A percentile compares a stretch with the other conserved stretches of the same genome.
phyloP scores from a whole-genome alignment of 2,797 vertebrate species.

The Hephaestus fuliginosus region DNA sequence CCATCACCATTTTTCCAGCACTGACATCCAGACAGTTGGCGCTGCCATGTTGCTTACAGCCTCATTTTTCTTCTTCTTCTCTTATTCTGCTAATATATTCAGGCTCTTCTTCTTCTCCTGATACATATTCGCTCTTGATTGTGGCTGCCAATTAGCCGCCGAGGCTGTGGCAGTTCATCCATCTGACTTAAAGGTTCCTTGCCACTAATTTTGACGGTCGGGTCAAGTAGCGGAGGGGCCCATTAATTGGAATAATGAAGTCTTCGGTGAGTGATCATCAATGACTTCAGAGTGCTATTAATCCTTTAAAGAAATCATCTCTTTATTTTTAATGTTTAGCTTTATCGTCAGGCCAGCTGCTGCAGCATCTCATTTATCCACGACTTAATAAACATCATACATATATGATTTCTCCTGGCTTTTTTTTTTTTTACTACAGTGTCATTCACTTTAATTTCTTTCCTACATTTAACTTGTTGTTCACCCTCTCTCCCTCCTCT shows the following conservation, averaged over 20 bases:
- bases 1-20: constrained; percentile 61
- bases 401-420: constrained; percentile 50
- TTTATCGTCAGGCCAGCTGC: constrained; percentile 73
- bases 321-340: constrained; percentile 79
- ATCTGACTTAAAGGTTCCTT: constrained; percentile 84
- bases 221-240: constrained; percentile 83
- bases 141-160: constrained; percentile 77
- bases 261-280: constrained; percentile 83
- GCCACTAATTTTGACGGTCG: constrained; percentile 79
- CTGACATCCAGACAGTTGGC: constrained; percentile 66
- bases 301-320: constrained; percentile 80
- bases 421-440: constrained; percentile 15
- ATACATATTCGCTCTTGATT: constrained; percentile 78
- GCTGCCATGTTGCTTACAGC: constrained; percentile 63
- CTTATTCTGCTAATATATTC: constrained; percentile 67
- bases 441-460: constrained; percentile 42
- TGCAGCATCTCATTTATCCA: constrained; percentile 80
- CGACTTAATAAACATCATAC: constrained; percentile 79
- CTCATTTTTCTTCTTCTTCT: constrained; percentile 72
- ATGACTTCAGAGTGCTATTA: constrained; percentile 76
- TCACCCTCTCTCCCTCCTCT: constrained; percentile 37
- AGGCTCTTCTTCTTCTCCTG: constrained; percentile 68
- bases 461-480: constrained; percentile 37
- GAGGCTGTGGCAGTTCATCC: constrained; percentile 77
- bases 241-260: constrained; percentile 88